These are phyloP conservation scores for Copidosoma floridanum DNA, from an alignment of 1,140 invertebrate genomes.

Conservation along the genomic window DNA sequence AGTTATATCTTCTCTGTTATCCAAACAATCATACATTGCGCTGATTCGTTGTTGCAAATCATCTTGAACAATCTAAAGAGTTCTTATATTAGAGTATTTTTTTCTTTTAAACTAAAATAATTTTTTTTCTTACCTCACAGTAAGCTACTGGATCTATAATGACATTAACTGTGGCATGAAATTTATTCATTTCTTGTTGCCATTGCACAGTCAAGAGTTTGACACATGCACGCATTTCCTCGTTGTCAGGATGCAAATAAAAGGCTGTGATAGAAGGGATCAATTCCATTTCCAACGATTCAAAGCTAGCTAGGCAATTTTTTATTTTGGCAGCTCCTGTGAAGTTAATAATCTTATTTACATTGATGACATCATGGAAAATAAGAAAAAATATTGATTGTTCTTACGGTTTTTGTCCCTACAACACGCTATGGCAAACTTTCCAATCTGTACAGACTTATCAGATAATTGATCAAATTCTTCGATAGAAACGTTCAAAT, in stretches of 20 bases:
- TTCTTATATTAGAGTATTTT: conserved; percentile 16
- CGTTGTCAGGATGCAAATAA: conserved; percentile 48
- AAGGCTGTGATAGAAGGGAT: conserved; percentile 60
- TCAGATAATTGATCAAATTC: conserved; percentile 67
- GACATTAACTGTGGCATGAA: conserved; percentile 60
- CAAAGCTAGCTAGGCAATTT: conserved; percentile 65
- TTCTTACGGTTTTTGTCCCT: conserved; percentile 60
- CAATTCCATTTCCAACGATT: conserved; percentile 65
- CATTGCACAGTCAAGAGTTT: conserved; percentile 59
- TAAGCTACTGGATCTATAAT: conserved; percentile 68
- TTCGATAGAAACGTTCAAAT: conserved; percentile 52
- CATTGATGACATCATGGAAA: conserved; percentile 4
- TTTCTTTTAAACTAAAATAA: conserved; percentile 1
- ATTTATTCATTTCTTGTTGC: conserved; percentile 59
- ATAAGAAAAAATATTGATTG: conserved; percentile 13
- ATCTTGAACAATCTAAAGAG: conserved; percentile 45
- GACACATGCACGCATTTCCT: conserved; percentile 49
- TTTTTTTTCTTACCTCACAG: conserved; percentile 58
- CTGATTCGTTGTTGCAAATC: conserved; percentile 45
- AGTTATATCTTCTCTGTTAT: conserved; percentile 44
- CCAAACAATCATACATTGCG: conserved; percentile 43
- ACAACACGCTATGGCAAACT: conserved; percentile 68
- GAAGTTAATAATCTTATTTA: conserved; percentile 29
- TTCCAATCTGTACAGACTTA: conserved; percentile 65
- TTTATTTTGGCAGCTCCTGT: conserved; percentile 61